Percentiles rank a stretch among this genome's conserved stretches.
These are phyloP conservation scores for Myripristis jacobus DNA, from an alignment of 2,797 vertebrate genomes.

Conservation along the genomic window DNA sequence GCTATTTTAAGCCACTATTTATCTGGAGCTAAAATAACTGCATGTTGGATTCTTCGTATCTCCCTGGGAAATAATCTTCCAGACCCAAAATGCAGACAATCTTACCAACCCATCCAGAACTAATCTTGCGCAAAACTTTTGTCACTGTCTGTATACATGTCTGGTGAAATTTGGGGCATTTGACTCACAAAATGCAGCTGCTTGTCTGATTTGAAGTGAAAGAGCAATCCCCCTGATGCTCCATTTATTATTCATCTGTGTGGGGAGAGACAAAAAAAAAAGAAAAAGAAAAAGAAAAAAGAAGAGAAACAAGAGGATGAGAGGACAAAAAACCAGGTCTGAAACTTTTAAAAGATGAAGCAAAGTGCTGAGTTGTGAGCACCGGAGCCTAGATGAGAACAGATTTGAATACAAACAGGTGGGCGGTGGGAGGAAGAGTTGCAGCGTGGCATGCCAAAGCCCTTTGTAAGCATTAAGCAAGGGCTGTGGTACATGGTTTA, in stretches of 20 bases:
- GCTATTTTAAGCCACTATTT: background rate
- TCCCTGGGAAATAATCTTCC: slow-evolving; percentile 14
- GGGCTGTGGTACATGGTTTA: slow-evolving; percentile 56
- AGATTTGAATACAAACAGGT: slow-evolving; percentile 74
- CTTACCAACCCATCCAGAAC: slow-evolving; percentile 56
- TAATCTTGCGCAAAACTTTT: slow-evolving; percentile 62
- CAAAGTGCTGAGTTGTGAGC: slow-evolving; percentile 74
- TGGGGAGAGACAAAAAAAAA: slow-evolving; percentile 11
- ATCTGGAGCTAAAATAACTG: background rate
- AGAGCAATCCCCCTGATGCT: slow-evolving; percentile 68
- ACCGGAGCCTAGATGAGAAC: slow-evolving; percentile 50
- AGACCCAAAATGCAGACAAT: slow-evolving; percentile 24
- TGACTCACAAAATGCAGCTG: slow-evolving; percentile 75
- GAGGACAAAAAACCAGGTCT: slow-evolving; percentile 65
- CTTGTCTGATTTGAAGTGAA: slow-evolving; percentile 65
- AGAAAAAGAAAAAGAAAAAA: too few species aligned
- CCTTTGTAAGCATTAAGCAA: slow-evolving; percentile 64
- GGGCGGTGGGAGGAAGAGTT: slow-evolving; percentile 34
- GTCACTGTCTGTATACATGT: slow-evolving; percentile 56
- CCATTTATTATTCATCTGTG: slow-evolving; percentile 78
- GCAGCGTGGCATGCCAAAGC: slow-evolving; percentile 39
- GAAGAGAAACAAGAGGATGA: slow-evolving; percentile 55
- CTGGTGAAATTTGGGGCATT: slow-evolving; percentile 67
- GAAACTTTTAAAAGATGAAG: slow-evolving; percentile 66
- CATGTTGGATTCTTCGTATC: slow-evolving; percentile 19